Percentiles rank a stretch among this genome's conserved stretches.
Conservation (phyloP, 2,797 vertebrate genomes). For the Novumbra hubbsi region DNA sequence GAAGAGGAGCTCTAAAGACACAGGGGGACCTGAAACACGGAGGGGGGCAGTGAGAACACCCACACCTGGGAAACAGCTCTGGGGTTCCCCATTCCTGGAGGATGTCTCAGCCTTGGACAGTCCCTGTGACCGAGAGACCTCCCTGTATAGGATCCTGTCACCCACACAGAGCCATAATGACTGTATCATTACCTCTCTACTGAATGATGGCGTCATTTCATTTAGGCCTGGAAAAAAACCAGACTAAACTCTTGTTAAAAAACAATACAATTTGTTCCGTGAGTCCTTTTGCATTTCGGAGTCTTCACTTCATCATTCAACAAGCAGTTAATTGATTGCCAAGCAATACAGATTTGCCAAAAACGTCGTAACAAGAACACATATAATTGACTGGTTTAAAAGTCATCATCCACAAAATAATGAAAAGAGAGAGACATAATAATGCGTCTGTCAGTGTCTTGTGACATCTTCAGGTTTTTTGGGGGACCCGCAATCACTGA, state of each 20-base stretch:
- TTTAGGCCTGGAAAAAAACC: constrained; percentile 45
- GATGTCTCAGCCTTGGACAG: constrained; percentile 7
- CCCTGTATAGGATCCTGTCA: constrained; percentile 58
- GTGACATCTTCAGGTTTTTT: constrained; percentile 30
- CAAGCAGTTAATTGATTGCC: background rate
- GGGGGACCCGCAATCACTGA: constrained; percentile 55
- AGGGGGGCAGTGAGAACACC: constrained; percentile 21
- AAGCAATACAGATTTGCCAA: background rate
- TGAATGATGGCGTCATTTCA: constrained; percentile 51
- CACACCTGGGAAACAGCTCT: constrained; percentile 41
- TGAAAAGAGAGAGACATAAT: background rate
- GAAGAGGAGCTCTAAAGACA: constrained; percentile 34
- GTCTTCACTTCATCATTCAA: background rate
- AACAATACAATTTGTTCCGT: background rate
- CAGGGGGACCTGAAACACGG: constrained; percentile 16
- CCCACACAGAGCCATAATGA: constrained; percentile 47
- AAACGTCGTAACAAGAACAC: background rate
- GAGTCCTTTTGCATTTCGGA: background rate
- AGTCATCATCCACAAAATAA: background rate
- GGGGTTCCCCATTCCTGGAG: constrained; percentile 19
- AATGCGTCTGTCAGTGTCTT: constrained; percentile 14
- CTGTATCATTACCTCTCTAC: constrained; percentile 52
- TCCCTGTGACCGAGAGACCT: constrained; percentile 32
- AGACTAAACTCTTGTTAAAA: constrained; percentile 17
- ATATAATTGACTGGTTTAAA: background rate